Base-by-base conservation (phyloP, 1,140 invertebrate genomes). In the Atopsyche davidsoni region DNA sequence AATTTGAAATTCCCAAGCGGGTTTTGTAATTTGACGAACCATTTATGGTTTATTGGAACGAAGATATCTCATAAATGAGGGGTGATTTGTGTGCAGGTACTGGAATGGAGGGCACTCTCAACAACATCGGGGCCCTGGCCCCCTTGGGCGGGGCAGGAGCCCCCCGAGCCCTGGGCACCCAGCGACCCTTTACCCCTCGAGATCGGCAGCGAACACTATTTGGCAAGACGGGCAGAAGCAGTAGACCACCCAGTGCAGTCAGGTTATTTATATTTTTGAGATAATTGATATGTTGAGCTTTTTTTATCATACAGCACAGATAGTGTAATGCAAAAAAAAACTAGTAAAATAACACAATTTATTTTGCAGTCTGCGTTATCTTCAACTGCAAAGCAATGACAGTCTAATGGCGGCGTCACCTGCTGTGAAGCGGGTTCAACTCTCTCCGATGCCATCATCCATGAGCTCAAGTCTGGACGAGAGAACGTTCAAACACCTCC, bases 151-250 rank as follows among this genome's bases (percentile, higher is more conserved):
- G 11, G 24, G 51, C 39, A 58, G 64, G 23, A 56, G 57, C 51
- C 9, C 56, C 78, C 9, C 71, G 75, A 2, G 62, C 81, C 40
- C 71, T 87, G 28, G 78, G 81, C 60, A 88, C 86, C 1, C 79
- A 83, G 48, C 72, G 88, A 21, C 88, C 88, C 2, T 89, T 86
- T 60, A 91, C 88, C 7, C 87, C 87, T 4, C 73, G 82, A 18
- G 86, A 88, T 45, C 79, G 83, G 21, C 80, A 86, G 46, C 70
- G 87, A 38, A 79, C 80, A 2, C 69, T 88, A 7, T 84, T 86
- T 68, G 83, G 83, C 36, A 75, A 75, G 49, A 69, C 74, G 22
- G 63, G 68, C 39, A 59, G 71, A 55, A 67, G 76, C 17, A 78
- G 80, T 43, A 67, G 88, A 49, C 87, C 88, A 14, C 84, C 87